Evolutionary conservation across 2,888 invertebrate genomes (phyloP).

Genomic region (Phyllotreta cruciferae): DNA sequence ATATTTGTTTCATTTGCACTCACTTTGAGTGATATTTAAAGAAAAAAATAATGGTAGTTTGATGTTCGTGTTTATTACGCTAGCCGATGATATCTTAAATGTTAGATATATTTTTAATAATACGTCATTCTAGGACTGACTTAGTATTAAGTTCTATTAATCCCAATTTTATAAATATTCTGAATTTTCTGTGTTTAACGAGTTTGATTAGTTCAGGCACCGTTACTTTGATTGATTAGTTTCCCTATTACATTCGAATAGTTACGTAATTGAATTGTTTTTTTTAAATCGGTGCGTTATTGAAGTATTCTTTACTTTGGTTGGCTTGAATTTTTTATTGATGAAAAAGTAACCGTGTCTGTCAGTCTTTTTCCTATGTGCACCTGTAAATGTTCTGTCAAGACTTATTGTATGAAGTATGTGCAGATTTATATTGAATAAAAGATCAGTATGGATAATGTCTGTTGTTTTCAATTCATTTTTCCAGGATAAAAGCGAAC

Average conservation of each 20-base stretch:
- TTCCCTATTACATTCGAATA: no score
- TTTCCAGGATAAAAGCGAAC: not conserved
- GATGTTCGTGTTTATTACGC: conserved; percentile 34
- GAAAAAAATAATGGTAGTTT: conserved; percentile 31
- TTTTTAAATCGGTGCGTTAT: no score
- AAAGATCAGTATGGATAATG: conserved; percentile 19
- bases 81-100: conserved; percentile 29
- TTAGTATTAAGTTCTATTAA: conserved; percentile 41
- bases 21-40: conserved; percentile 15
- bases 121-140: conserved; percentile 43
- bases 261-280: no score
- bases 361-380: conserved; percentile 25
- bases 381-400: conserved; percentile 47
- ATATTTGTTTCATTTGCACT: conserved; percentile 13
- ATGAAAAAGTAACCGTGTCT: conserved; percentile 3
- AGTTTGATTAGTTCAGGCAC: conserved; percentile 33
- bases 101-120: conserved; percentile 38
- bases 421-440: conserved; percentile 41
- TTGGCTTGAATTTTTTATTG: not conserved
- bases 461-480: not conserved
- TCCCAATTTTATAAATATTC: conserved; percentile 26
- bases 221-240: not conserved
- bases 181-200: conserved; percentile 37
- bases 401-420: conserved; percentile 36
- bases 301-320: no score